These are phyloP conservation scores for Syngnathus floridae DNA, from an alignment of 2,113 vertebrate species.

Conservation along the genomic window DNA sequence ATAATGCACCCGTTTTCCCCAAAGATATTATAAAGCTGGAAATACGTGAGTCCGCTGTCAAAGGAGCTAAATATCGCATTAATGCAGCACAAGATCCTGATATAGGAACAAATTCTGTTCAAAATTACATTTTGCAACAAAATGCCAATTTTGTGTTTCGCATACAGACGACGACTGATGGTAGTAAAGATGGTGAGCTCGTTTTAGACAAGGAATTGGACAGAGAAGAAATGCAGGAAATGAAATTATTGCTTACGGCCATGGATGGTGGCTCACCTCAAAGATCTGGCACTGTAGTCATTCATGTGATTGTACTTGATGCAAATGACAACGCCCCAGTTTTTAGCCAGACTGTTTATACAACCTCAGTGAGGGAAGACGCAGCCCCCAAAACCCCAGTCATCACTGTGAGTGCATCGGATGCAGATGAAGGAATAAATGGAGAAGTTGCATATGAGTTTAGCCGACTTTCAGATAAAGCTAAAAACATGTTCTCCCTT, in stretches of 20 bases:
- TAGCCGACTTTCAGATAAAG: constrained; percentile 44
- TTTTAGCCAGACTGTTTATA: constrained; percentile 47
- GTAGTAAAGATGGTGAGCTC: constrained; percentile 50
- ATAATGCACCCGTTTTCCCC: constrained; percentile 69
- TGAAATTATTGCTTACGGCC: constrained; percentile 48
- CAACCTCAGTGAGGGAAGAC: constrained; percentile 40
- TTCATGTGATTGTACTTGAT: constrained; percentile 51
- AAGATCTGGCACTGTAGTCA: constrained; percentile 47
- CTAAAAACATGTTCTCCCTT: constrained; percentile 45
- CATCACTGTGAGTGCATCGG: constrained; percentile 64
- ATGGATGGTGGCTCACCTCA: constrained; percentile 56
- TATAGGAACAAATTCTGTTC: constrained; percentile 66
- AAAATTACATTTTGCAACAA: constrained; percentile 57
- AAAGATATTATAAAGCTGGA: constrained; percentile 54
- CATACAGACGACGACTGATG: constrained; percentile 37
- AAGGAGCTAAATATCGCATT: constrained; percentile 59
- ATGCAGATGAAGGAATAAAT: constrained; percentile 67
- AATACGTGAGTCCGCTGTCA: constrained; percentile 49
- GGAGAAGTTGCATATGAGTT: constrained; percentile 65
- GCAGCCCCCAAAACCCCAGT: constrained; percentile 30
- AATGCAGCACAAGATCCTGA: constrained; percentile 69
- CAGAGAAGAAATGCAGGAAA: constrained; percentile 46
- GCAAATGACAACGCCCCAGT: constrained; percentile 56
- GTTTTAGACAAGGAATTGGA: constrained; percentile 47
- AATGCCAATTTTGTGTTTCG: constrained; percentile 62